A percentile compares a stretch with the other conserved stretches of the same genome.
Evolutionary conservation across 2,113 vertebrate genomes (phyloP).

Genomic region (Hippolais icterina): DNA sequence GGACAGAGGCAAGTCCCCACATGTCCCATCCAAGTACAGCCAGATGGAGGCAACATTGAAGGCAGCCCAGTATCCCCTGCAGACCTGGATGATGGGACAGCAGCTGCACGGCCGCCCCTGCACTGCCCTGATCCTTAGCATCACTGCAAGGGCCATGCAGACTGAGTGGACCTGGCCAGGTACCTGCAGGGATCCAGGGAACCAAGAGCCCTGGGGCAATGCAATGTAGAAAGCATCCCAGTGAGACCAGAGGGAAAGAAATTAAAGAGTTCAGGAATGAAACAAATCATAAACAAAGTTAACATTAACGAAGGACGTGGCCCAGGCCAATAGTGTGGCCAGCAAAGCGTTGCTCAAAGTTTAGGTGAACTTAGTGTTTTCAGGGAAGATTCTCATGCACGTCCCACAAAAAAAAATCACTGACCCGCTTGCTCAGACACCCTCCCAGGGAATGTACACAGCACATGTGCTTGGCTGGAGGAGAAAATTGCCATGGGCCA

Average conservation of each 20-base stretch:
- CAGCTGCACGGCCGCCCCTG: not conserved
- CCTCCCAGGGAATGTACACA: not conserved
- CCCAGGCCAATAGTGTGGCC: accelerated
- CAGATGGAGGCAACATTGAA: not conserved
- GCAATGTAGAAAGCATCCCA: not conserved
- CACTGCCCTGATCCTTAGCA: not conserved
- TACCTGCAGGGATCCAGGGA: not conserved
- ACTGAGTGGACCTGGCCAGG: not conserved
- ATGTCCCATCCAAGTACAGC: not conserved
- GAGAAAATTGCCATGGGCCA: not conserved
- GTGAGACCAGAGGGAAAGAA: not conserved
- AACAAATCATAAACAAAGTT: not conserved
- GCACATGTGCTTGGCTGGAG: accelerated
- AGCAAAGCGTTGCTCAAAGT: accelerated
- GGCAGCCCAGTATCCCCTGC: not conserved
- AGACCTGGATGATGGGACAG: not conserved
- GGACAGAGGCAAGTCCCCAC: not conserved
- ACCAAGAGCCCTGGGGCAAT: accelerated
- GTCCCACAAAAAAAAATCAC: not conserved
- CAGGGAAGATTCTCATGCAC: not conserved
- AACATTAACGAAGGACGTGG: accelerated
- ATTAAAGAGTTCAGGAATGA: not conserved
- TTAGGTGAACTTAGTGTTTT: not conserved
- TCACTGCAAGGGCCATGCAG: not conserved
- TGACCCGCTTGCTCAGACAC: accelerated